Conservation (phyloP, 1,140 invertebrate species). For the Leptinotarsa undecemlineata region DNA sequence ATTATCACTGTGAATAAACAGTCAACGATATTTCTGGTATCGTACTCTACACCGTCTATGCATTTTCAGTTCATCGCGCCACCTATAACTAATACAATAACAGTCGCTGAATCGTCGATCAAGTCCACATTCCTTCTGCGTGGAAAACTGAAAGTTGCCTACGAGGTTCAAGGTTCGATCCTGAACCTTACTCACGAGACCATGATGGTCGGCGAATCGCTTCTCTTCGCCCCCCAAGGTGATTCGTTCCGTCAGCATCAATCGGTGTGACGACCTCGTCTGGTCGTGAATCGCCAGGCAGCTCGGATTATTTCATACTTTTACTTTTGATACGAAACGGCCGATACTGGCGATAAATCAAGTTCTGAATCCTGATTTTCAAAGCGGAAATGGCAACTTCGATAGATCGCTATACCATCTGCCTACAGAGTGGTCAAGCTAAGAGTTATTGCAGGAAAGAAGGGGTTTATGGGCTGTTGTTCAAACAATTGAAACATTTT, state of each 20-base stretch:
- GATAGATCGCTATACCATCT: no score
- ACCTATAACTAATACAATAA: not conserved
- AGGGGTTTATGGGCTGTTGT: no score
- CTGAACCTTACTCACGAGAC: conserved; percentile 19
- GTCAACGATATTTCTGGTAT: no score
- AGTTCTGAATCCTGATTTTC: no score
- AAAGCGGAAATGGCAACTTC: no score
- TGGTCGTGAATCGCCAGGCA: not conserved
- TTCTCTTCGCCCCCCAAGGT: not conserved
- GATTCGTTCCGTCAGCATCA: not conserved
- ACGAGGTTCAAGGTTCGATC: conserved; percentile 14
- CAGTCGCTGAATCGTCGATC: not conserved
- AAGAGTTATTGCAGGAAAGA: no score
- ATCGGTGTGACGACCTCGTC: not conserved
- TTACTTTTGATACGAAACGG: not conserved
- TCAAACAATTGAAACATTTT: no score
- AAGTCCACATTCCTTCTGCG: not conserved
- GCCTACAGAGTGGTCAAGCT: no score
- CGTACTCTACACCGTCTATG: no score
- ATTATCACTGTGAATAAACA: no score
- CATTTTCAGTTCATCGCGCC: not conserved
- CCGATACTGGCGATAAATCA: not conserved
- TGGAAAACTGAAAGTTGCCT: conserved; percentile 13
- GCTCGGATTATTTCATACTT: not conserved
- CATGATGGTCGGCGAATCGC: conserved; percentile 4